These are phyloP conservation scores for Calvadosia cruxmelitensis DNA, from an alignment of 30 jellyfish, hydroid and myxozoan genomes.

Conservation along the genomic window DNA sequence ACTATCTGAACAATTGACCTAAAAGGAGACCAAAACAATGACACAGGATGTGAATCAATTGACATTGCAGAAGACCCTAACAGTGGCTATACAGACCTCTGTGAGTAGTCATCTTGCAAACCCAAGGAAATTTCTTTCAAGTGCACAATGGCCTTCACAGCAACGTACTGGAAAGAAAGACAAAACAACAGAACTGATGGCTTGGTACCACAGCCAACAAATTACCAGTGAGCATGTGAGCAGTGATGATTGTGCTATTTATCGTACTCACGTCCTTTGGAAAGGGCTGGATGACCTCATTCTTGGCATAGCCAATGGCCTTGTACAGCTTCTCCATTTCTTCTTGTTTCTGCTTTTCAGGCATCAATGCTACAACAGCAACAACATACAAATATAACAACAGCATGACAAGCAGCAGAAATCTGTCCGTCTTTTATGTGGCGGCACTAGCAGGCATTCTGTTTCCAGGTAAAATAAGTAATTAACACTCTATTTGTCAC, in stretches of 20 bases:
- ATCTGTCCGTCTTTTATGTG: too few relatives aligned
- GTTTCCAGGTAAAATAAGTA: background rate
- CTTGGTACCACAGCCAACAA: background rate
- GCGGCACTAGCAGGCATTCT: too few relatives aligned
- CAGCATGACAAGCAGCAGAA: too few relatives aligned
- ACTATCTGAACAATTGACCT: too few relatives aligned
- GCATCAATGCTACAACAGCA: slow-evolving; percentile 38
- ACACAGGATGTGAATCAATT: too few relatives aligned
- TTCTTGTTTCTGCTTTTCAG: slow-evolving; percentile 56
- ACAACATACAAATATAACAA: too few relatives aligned
- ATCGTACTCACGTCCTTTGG: slow-evolving; percentile 54
- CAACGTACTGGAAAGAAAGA: slow-evolving; percentile 62
- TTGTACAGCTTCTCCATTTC: slow-evolving; percentile 77
- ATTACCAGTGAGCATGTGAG: too few relatives aligned
- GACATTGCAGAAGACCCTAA: background rate
- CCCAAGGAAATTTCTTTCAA: slow-evolving; percentile 45
- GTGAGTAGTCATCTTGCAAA: too few relatives aligned
- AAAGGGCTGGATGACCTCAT: slow-evolving; percentile 74
- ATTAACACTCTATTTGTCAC: background rate
- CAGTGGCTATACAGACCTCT: background rate
- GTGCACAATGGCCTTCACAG: slow-evolving; percentile 48
- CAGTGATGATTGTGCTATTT: too few relatives aligned
- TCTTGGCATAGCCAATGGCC: slow-evolving; percentile 92
- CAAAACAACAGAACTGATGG: too few relatives aligned
- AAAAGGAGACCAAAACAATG: too few relatives aligned